Evolutionary conservation across 2,797 vertebrate species (phyloP).

Genomic region (Bufotes viridis): DNA sequence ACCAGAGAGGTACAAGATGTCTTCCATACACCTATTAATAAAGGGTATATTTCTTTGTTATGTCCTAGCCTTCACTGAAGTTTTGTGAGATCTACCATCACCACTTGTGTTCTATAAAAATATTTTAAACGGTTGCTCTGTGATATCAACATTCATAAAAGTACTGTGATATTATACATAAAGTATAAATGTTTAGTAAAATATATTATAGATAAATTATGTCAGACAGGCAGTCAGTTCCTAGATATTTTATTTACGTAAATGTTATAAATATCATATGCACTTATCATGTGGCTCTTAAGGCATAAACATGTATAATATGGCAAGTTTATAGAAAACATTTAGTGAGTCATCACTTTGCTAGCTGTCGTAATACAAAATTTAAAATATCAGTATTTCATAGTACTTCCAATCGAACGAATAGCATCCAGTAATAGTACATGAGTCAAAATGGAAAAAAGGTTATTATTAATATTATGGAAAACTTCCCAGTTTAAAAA

Average conservation of each 20-base stretch:
- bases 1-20: too few relatives aligned
- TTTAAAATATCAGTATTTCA: not conserved
- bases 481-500: too few relatives aligned
- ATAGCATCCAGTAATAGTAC: not conserved
- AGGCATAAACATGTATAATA: not conserved
- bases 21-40: too few relatives aligned
- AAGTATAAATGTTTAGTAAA: not conserved
- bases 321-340: not conserved
- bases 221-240: not conserved
- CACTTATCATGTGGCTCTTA: not conserved
- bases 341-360: not conserved
- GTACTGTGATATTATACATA: not conserved
- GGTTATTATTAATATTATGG: too few relatives aligned
- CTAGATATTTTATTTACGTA: not conserved
- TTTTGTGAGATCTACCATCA: too few relatives aligned
- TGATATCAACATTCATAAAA: not conserved
- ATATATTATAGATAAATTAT: not conserved
- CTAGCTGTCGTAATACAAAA: not conserved
- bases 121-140: not conserved
- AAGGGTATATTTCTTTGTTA: too few relatives aligned
- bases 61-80: too few relatives aligned
- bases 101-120: not conserved
- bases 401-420: not conserved
- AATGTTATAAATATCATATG: not conserved
- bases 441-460: not conserved